Conservation (phyloP, 64 coral and sea anemone genomes). For the Pachyseris speciosa region DNA sequence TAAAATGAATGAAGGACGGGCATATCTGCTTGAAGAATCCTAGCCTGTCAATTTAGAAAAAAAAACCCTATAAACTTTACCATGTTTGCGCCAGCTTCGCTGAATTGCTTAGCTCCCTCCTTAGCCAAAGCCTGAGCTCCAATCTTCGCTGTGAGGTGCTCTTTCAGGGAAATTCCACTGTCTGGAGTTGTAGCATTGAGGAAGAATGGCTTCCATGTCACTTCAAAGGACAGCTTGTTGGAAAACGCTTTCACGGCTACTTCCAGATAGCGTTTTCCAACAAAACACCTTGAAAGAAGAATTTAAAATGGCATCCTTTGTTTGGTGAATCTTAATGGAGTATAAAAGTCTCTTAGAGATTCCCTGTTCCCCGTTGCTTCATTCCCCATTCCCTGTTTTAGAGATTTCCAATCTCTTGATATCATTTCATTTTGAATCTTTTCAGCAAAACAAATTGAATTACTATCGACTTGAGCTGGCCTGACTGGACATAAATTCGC, state of each 20-base stretch:
- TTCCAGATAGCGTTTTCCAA: constrained; percentile 83
- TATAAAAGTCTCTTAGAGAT: background rate
- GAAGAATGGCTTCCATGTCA: constrained; percentile 96
- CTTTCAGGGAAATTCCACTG: constrained; percentile 65
- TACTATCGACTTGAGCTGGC: no score
- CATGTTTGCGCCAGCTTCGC: constrained; percentile 66
- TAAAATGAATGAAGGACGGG: no score
- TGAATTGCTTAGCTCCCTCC: constrained; percentile 60
- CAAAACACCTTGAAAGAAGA: background rate
- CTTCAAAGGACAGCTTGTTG: constrained; percentile 75
- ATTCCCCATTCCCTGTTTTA: no score
- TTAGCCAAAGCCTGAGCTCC: constrained; percentile 61
- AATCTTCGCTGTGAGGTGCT: constrained; percentile 77
- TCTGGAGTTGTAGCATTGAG: constrained; percentile 80
- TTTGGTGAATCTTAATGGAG: no score
- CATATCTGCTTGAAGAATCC: no score
- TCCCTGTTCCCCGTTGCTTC: no score
- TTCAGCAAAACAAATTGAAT: no score
- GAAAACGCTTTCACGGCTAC: constrained; percentile 85
- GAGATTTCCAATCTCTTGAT: no score
- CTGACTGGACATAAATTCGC: no score
- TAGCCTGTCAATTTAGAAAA: no score
- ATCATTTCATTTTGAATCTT: no score
- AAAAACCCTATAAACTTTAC: constrained; percentile 63
- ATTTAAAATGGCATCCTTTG: background rate